These are phyloP conservation scores for Psittacula derbiana DNA, from an alignment of 2,797 vertebrate genomes.

Conservation along the genomic window DNA sequence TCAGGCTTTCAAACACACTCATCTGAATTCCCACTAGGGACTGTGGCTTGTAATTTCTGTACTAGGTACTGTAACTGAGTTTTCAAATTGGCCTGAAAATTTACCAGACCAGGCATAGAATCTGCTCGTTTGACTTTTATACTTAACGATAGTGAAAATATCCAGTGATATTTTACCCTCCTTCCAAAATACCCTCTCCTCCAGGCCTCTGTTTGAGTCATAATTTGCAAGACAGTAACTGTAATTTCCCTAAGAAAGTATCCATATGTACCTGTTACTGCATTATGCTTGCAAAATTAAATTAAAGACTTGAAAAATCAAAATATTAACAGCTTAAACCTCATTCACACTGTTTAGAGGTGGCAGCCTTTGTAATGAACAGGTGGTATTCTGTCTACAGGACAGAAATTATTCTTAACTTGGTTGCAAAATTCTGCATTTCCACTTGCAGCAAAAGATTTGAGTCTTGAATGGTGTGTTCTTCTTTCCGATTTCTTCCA, in stretches of 20 bases:
- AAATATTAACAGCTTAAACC: neutral
- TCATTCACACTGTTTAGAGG: neutral
- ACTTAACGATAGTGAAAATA: neutral
- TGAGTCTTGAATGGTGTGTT: neutral
- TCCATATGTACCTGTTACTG: neutral
- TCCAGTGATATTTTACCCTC: neutral
- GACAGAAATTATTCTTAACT: neutral
- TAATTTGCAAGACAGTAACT: neutral
- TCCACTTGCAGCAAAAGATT: neutral
- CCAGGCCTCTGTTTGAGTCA: neutral
- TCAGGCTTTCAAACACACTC: neutral
- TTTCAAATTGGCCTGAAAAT: slow-evolving; percentile 28
- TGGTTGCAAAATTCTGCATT: neutral
- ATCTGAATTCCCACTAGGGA: neutral
- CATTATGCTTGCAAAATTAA: neutral
- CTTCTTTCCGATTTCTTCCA: neutral
- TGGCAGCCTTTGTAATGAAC: neutral
- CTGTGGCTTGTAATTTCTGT: neutral
- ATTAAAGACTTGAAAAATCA: neutral
- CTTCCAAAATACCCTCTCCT: neutral
- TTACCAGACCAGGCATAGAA: slow-evolving; percentile 7
- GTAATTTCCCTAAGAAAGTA: neutral
- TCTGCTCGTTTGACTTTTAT: neutral
- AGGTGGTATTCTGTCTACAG: neutral
- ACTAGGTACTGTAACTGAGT: neutral